These are phyloP conservation scores for Drosophila albomicans DNA, from an alignment of 1,140 invertebrate genomes.

Conservation along the genomic window DNA sequence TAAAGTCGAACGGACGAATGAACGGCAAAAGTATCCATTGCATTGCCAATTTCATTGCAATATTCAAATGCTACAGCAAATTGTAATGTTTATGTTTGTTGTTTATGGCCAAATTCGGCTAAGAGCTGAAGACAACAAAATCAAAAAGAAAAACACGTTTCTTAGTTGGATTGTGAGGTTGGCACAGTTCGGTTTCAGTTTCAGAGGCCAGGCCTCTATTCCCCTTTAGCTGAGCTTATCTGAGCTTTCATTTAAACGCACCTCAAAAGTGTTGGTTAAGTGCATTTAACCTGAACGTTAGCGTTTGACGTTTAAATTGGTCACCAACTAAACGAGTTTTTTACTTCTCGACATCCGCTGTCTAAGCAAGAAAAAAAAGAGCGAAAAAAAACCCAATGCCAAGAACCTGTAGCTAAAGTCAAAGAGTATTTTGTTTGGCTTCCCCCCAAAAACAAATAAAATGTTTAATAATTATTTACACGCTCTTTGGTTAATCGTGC, in stretches of 20 bases:
- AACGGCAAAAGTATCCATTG: constrained; percentile 2
- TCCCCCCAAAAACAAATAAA: constrained; percentile 15
- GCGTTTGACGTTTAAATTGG: constrained; percentile 80
- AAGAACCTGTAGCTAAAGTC: constrained; percentile 12
- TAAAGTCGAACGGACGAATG: constrained; percentile 14
- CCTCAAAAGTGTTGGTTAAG: constrained; percentile 80
- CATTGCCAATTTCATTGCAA: constrained; percentile 38
- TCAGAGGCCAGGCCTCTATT: constrained; percentile 29
- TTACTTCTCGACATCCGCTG: constrained; percentile 44
- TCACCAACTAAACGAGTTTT: constrained; percentile 59
- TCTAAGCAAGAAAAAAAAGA: constrained; percentile 8
- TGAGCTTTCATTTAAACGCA: constrained; percentile 78
- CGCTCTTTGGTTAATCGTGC: constrained; percentile 64
- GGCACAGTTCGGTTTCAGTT: constrained; percentile 45
- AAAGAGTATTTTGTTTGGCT: not conserved
- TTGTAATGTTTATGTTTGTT: constrained; percentile 79
- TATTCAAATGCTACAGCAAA: constrained; percentile 70
- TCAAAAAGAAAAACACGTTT: constrained; percentile 38
- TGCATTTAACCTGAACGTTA: constrained; percentile 82
- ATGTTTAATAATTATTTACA: constrained; percentile 72
- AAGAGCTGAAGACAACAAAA: constrained; percentile 8
- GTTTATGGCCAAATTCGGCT: constrained; percentile 76
- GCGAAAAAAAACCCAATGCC: constrained; percentile 27
- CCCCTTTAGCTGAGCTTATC: constrained; percentile 50
- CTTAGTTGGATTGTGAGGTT: constrained; percentile 33